A percentile compares a stretch with the other conserved stretches of the same genome.
Conservation (phyloP, 2,113 vertebrate genomes). For the Acanthisitta chloris region DNA sequence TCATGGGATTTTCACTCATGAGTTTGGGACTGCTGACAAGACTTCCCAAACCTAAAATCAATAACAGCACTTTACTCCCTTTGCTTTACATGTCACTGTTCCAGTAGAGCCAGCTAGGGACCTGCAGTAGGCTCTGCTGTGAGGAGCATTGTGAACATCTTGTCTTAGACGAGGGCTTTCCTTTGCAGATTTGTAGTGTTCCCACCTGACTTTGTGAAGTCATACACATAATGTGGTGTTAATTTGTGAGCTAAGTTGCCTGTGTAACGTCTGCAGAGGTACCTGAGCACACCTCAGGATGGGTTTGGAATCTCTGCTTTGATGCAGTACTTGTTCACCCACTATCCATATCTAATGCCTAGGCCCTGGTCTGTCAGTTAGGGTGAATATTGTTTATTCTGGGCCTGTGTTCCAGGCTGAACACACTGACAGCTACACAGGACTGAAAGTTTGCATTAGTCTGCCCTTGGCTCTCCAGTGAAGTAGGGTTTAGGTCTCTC, state of each 20-base stretch:
- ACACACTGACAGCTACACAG: neutral
- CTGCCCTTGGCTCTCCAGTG: neutral
- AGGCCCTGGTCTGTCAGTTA: neutral
- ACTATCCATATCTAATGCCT: accelerated
- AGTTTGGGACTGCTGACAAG: neutral
- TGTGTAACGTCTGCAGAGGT: neutral
- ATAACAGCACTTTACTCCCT: neutral
- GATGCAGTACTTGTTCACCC: neutral
- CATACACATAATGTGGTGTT: neutral
- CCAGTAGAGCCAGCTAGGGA: neutral
- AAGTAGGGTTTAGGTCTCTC: neutral
- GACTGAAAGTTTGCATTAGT: neutral
- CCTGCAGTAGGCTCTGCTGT: neutral
- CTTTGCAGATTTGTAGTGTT: neutral
- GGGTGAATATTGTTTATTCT: neutral
- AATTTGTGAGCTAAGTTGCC: neutral
- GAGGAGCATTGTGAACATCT: neutral
- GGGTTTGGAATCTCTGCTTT: neutral
- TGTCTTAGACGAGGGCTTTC: neutral
- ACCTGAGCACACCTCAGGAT: neutral
- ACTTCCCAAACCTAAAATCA: neutral
- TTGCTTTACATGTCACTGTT: neutral
- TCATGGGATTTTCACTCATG: neutral
- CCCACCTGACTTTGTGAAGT: neutral
- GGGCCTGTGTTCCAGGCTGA: accelerated